Conservation (phyloP, 2,113 vertebrate species). For the Cyprinodon tularosa region DNA sequence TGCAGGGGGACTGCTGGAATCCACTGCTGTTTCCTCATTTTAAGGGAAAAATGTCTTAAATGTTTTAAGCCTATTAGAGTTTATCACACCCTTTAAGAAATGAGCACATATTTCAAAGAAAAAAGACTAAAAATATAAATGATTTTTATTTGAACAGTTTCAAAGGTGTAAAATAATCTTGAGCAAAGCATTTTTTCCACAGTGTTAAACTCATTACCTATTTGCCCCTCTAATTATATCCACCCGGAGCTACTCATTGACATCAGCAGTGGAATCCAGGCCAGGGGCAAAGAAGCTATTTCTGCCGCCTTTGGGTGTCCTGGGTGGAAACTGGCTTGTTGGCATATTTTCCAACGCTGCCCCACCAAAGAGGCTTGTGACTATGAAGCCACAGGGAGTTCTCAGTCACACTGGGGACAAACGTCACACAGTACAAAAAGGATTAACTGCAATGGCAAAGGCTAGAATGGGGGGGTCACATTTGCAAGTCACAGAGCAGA, state of each 20-base stretch:
- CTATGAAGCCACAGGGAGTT: slow-evolving; percentile 52
- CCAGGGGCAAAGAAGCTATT: slow-evolving; percentile 51
- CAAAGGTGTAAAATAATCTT: background rate
- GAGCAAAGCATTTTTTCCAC: background rate
- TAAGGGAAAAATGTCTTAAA: background rate
- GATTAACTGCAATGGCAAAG: slow-evolving; percentile 43
- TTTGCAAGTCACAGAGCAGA: slow-evolving; percentile 10
- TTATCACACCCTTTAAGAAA: background rate
- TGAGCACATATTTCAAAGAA: background rate
- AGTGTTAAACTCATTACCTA: background rate
- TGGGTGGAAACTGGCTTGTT: slow-evolving; percentile 70
- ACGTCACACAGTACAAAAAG: slow-evolving; percentile 7
- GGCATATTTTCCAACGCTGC: slow-evolving; percentile 74
- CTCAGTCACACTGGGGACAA: slow-evolving; percentile 17
- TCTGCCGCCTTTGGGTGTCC: slow-evolving; percentile 47
- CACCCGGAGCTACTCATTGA: background rate
- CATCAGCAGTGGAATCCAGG: slow-evolving; percentile 41
- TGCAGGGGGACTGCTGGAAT: background rate
- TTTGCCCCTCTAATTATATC: background rate
- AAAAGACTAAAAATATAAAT: background rate
- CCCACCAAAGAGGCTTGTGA: slow-evolving; percentile 58
- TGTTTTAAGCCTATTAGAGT: background rate
- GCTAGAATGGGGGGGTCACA: slow-evolving; percentile 26
- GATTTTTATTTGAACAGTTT: background rate
- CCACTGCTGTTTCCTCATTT: slow-evolving; percentile 26